Base-by-base conservation (phyloP, 2,797 vertebrate species). In the Percopsis omiscomaycus region DNA sequence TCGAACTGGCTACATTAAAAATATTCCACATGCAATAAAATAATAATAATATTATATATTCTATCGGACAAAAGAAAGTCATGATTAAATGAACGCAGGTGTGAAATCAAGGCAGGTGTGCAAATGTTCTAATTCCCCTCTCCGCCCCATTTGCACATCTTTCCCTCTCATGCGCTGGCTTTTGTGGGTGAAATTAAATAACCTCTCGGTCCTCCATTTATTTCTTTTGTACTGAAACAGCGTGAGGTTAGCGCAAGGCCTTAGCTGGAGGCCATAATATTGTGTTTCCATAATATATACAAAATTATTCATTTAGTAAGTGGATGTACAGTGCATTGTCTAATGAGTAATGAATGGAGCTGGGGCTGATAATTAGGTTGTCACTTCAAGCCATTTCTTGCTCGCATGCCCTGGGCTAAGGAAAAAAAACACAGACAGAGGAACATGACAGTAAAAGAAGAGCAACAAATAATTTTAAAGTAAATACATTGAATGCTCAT, bases 281-380 rank as follows among this genome's bases (percentile, higher is more conserved):
- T 91, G 84, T 89, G 91, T 89, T 90, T 72, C 90, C 79, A 82
- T 93, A 92, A 93, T 93, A 91, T 90, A 92, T 91, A 92, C 92
- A 92, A 92, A 93, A 93, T 93, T 92, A 94, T 92, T 93, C 91
- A 93, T 93, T 93, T 93, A 92, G 92, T 85, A 87, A 88, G 90
- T 91, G 84, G 91, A 92, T 89, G 89, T 92, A 92, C 91, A 89
- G 90, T 89, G 89, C 88, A 92, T 92, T 92, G 92, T 93, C 91
- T 93, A 93, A 94, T 91, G 90, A 91, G 89, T 92, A 93, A 94
- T 94, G 91, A 93, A 91, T 86, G 83, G 86, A 86, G 80, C 86
- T 85, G 88, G 85, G 89, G 84, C 89, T 89, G 84, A 91, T 94
- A 93, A 93, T 94, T 93, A 93, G 92, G 89, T 89, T 92, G 92